Base-by-base conservation (phyloP, 2,113 vertebrate species). In the Apus apus region DNA sequence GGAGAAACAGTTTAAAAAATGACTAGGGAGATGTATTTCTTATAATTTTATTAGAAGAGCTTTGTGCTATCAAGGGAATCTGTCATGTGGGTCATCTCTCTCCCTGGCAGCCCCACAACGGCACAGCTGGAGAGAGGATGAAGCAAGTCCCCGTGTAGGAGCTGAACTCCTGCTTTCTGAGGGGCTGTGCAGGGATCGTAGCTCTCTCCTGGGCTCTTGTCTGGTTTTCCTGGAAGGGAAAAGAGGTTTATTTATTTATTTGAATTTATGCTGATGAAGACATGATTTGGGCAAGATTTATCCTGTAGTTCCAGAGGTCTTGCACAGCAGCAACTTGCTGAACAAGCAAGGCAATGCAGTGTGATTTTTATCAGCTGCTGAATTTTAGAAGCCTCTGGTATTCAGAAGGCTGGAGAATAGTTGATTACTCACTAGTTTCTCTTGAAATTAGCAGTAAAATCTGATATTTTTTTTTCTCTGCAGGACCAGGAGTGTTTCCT, bases 1-100 rank as follows among this genome's bases (percentile, higher is more conserved):
- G 88, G 74, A 32, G 62, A 95, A 94, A 72, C 75, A 57, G 57
- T 62, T 86, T 92, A 64, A 91, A 89, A 96, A 89, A 95, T 86
- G 40, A 74, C 83, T 40, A 45, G 46, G 68, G 67, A 64, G 46
- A 89, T 80, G 84, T 38, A 89, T 95, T 90, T 95, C 46, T 77
- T 54, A 68, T 60, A 79, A 72, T 61, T 68, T 65, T 67, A 18
- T 73, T 92, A 53, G 10, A 34, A 0, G 14, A 61, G 93, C 66
- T 80, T 50, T 43, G 29, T 75, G 88, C 70, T 68, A 15, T 78
- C 78, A 36, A 43, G 65, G 66, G 70, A 57, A 84, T 87, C 76
- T 91, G 85, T 91, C 94, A 91, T 19, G 45, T 11, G 67, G 43
- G 51, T 74, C 84, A 82, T 90, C 57, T 11, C 66, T 93, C 51